Conservation (phyloP, 2,113 vertebrate genomes). For the Clinocottus analis region DNA sequence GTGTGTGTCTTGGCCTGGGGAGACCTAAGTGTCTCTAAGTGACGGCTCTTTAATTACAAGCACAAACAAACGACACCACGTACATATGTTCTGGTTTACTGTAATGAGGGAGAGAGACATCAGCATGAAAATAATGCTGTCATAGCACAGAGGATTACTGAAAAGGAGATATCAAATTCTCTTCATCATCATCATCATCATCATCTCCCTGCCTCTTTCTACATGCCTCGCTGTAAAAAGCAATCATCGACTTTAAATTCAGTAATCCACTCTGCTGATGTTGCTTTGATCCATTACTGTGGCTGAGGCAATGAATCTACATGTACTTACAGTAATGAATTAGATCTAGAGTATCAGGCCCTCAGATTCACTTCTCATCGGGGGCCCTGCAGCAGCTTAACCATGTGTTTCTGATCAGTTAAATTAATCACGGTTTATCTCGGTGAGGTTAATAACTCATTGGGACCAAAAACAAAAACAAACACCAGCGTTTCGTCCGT, state of each 20-base stretch:
- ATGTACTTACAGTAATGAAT: slow-evolving; percentile 62
- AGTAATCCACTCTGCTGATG: slow-evolving; percentile 65
- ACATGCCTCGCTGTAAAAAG: slow-evolving; percentile 45
- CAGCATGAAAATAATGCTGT: slow-evolving; percentile 63
- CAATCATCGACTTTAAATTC: slow-evolving; percentile 65
- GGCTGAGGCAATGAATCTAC: slow-evolving; percentile 45
- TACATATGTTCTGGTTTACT: slow-evolving; percentile 74
- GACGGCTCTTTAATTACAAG: slow-evolving; percentile 74
- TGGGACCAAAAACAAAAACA: slow-evolving; percentile 11
- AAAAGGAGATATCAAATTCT: slow-evolving; percentile 58
- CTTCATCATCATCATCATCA: slow-evolving; percentile 1
- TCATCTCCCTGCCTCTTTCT: slow-evolving; percentile 12
- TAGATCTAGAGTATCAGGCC: slow-evolving; percentile 54
- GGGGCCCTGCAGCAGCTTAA: slow-evolving; percentile 36
- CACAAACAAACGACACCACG: slow-evolving; percentile 66
- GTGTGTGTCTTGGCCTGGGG: slow-evolving; percentile 59
- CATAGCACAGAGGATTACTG: slow-evolving; percentile 54
- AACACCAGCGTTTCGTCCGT: slow-evolving; percentile 9
- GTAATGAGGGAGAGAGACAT: slow-evolving; percentile 66
- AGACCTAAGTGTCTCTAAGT: slow-evolving; percentile 57
- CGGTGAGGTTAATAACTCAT: slow-evolving; percentile 57
- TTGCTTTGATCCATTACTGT: slow-evolving; percentile 63
- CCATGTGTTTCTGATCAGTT: slow-evolving; percentile 77
- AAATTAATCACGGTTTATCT: slow-evolving; percentile 72
- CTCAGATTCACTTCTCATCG: slow-evolving; percentile 56